Evolutionary conservation across 2,113 vertebrate species (phyloP).

Genomic region (Polypterus bichir): DNA sequence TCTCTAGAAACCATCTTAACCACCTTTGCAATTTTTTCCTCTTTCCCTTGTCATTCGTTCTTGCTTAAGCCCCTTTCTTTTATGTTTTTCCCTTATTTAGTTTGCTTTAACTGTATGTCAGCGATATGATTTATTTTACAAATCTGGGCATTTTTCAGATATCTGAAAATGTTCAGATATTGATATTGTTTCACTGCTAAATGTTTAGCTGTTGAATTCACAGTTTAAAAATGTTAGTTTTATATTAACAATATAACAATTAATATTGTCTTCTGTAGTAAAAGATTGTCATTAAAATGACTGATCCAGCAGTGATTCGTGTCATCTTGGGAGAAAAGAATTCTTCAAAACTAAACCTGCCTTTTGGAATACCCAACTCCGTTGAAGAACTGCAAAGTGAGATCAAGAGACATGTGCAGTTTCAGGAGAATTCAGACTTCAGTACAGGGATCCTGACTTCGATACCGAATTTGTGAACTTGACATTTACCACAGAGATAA

Average conservation of each 20-base stretch:
- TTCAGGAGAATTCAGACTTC: not conserved
- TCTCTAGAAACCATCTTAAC: too few species aligned
- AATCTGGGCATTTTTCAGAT: not conserved
- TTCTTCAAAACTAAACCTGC: constrained; percentile 3
- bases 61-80: too few species aligned
- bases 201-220: not conserved
- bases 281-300: not conserved
- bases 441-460: constrained; percentile 17
- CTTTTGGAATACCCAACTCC: too few species aligned
- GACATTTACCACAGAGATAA: constrained; percentile 12
- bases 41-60: too few species aligned
- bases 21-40: too few species aligned
- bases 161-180: not conserved
- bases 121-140: not conserved
- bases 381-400: too few species aligned
- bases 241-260: not conserved
- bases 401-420: too few species aligned
- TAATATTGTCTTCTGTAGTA: not conserved
- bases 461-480: constrained; percentile 17
- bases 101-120: too few species aligned
- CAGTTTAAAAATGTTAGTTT: not conserved
- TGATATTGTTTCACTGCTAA: not conserved
- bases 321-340: constrained; percentile 14
- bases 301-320: constrained; percentile 1
- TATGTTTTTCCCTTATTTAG: too few species aligned